Evolutionary conservation across 2,888 invertebrate species (phyloP), one percentile per base, ranked within the genome.

Genomic region (Rhingia rostrata): DNA sequence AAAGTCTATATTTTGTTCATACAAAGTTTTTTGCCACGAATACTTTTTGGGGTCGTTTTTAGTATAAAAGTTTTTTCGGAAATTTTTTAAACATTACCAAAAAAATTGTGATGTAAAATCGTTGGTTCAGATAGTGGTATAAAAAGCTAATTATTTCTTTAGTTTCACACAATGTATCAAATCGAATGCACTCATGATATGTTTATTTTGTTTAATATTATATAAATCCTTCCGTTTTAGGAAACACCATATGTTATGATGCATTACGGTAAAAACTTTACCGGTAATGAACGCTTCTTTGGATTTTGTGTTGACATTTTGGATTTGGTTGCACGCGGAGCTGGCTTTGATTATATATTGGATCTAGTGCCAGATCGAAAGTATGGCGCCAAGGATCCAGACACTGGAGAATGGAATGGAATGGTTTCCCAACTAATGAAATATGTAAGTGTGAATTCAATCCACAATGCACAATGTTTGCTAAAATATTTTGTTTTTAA

Each of bases 261-360:
- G 94, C 94, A 94, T 88, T 92, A 93, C 86, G 94, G 93, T 82
- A 94, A 94, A 91, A 95, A 95, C 89, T 94, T 93, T 90, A 94
- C 94, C 9, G 95, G 95, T 54, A 96, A 96, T 90, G 93, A 93
- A 86, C 93, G 95, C 77, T 96, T 95, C 92, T 95, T 94, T 91
- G 96, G 96, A 64, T 96, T 95, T 91, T 96, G 96, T 91, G 94
- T 96, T 86, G 96, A 96, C 90, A 93, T 96, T 54, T 92, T 95
- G 87, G 94, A 95, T 88, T 92, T 93, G 75, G 93, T 95, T 87
- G 93, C 95, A 2, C 93, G 93, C 86, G 93, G 94, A 88, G 93
- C 95, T 43, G 95, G 95, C 58, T 95, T 95, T 90, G 94, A 94
- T 87, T 95, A 95, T 90, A 93, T 94, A 77, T 90, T 95, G 88